Conservation (phyloP, 2,113 vertebrate genomes). For the Leucopternis melanops region DNA sequence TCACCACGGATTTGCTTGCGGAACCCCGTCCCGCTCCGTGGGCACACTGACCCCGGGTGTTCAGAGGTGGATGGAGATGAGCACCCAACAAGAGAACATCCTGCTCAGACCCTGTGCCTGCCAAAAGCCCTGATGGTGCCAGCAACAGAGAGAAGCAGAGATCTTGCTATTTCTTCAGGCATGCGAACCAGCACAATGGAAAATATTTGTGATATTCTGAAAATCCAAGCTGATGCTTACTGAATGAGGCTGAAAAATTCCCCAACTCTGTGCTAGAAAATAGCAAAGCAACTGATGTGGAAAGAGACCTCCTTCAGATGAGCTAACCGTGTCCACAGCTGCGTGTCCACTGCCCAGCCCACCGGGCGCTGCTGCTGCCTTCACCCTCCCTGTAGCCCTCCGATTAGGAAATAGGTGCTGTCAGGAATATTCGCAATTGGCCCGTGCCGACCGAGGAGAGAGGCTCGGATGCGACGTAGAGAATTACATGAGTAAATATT, state of each 20-base stretch:
- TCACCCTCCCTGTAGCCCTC: background rate
- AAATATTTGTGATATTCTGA: background rate
- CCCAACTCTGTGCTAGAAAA: background rate
- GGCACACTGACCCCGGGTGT: accelerated
- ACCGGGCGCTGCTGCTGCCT: accelerated
- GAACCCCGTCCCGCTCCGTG: accelerated
- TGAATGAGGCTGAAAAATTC: accelerated
- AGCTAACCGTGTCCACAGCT: background rate
- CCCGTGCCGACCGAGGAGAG: background rate
- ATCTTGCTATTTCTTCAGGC: background rate
- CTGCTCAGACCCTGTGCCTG: background rate
- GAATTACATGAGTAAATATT: background rate
- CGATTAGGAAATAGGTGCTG: background rate
- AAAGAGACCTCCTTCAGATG: background rate
- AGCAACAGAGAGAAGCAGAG: background rate
- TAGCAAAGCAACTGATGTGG: background rate
- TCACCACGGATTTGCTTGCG: background rate
- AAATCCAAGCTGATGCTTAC: background rate
- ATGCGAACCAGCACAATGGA: background rate
- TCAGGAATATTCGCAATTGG: background rate
- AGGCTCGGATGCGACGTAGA: accelerated
- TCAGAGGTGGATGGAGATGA: background rate
- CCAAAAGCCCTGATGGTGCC: background rate
- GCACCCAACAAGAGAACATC: background rate
- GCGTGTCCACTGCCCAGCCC: background rate